Conservation (phyloP, 2,888 invertebrate species). For the Plagiodera versicolora region DNA sequence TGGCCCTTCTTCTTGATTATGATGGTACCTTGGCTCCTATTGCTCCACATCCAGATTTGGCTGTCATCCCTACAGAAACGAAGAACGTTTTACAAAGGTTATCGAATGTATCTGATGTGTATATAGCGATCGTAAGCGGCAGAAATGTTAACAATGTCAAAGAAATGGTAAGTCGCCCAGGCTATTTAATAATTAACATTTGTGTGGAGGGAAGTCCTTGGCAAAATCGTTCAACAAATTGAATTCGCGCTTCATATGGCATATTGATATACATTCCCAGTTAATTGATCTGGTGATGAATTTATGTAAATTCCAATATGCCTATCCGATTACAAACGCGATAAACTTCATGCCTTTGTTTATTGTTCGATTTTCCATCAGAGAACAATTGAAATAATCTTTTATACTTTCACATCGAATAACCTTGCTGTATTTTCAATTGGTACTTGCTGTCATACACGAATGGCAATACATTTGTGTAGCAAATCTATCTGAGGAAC, state of each 20-base stretch:
- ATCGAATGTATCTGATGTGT: conserved; percentile 82
- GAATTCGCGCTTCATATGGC: too few species aligned
- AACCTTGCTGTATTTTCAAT: too few species aligned
- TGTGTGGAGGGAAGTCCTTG: too few species aligned
- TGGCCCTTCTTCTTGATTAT: conserved; percentile 82
- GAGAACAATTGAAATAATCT: not conserved
- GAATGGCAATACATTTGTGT: not conserved
- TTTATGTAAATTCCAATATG: too few species aligned
- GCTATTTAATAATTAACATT: too few species aligned
- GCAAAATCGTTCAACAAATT: too few species aligned
- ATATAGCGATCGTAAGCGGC: conserved; percentile 85
- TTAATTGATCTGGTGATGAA: too few species aligned
- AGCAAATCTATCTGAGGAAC: too few species aligned
- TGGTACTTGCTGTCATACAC: too few species aligned
- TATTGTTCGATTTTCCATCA: not conserved
- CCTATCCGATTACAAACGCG: not conserved
- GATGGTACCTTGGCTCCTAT: conserved; percentile 88
- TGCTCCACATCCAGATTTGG: conserved; percentile 86
- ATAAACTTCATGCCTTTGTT: not conserved
- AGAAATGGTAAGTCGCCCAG: conserved; percentile 73
- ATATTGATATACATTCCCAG: too few species aligned
- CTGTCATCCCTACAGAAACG: conserved; percentile 82
- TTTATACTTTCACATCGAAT: not conserved
- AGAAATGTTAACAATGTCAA: conserved; percentile 86
- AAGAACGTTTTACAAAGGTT: conserved; percentile 80